Conservation (phyloP, 2,797 vertebrate genomes). For the Malurus splendens region DNA sequence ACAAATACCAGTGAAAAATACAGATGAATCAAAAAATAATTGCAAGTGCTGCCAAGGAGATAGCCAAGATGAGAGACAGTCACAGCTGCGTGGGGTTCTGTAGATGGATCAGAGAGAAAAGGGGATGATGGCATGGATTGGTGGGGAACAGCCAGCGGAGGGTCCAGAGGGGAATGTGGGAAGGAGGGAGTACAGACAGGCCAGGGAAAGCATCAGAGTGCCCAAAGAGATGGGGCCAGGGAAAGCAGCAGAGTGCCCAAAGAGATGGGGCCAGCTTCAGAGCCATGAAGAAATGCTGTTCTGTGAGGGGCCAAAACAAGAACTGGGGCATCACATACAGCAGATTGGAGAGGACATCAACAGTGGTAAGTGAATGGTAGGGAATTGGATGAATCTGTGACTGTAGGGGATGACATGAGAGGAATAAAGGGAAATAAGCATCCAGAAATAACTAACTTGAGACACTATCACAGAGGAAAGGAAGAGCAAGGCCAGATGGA, state of each 20-base stretch:
- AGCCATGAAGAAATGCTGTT: background rate
- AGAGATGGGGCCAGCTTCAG: background rate
- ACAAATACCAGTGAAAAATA: background rate
- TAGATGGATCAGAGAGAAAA: background rate
- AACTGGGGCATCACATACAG: background rate
- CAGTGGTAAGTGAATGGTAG: background rate
- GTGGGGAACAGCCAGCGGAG: background rate
- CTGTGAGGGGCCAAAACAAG: background rate
- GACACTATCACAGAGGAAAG: background rate
- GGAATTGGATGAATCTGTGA: background rate
- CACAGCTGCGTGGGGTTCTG: background rate
- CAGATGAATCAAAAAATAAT: background rate
- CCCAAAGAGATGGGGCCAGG: background rate
- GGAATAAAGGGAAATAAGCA: background rate
- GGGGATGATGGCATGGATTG: background rate
- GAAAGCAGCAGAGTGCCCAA: background rate
- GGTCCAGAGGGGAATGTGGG: background rate
- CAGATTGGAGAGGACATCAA: background rate
- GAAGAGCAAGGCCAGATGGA: background rate
- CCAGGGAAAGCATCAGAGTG: background rate
- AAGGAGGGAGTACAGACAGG: background rate
- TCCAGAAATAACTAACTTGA: background rate
- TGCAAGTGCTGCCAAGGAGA: background rate
- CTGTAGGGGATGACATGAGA: background rate
- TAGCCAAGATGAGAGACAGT: background rate